Evolutionary conservation across 2,888 invertebrate genomes (phyloP), one percentile per base, ranked within the genome.

Genomic region (Brachycybe producta): DNA sequence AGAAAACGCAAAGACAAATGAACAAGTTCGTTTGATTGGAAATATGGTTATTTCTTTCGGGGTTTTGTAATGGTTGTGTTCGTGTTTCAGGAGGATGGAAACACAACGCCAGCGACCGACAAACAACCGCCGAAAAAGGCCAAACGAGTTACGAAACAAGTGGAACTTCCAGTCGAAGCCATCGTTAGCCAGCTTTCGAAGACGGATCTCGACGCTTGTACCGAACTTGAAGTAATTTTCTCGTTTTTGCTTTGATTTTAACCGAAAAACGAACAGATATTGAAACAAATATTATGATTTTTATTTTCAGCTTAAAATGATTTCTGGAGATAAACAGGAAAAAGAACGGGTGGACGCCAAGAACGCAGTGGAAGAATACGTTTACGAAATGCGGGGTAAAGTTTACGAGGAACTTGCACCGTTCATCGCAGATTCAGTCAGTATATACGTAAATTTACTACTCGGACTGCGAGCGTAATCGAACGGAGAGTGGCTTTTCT

Each of bases 311-410:
- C 73, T 75, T 54, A 80, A 80, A 67, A 84, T 86, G 83, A 78
- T 83, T 60, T 75, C 78, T 49, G 82, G 83, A 60, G 97, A 98
- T 67, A 77, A 80, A 54, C 82, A 85, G 64, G 97, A 97, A 70
- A 94, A 91, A 61, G 90, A 94, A 65, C 79, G 94, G 43, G 82
- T 87, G 4, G 95, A 97, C 68, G 90, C 91, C 1, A 84, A 94
- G 62, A 98, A 98, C 69, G 85, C 92, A 2, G 76, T 99, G 0
- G 98, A 98, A 67, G 98, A 98, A 69, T 98, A 92, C 64, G 91
- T 98, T 27, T 99, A 99, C 66, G 95, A 95, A 61, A 75, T 95
- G 68, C 77, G 98, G 49, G 84, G 86, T 52, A 91, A 92, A 66
- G 69, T 97, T 48, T 76, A 77, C 35, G 77, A 81, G 54, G 74